Evolutionary conservation across 2,113 vertebrate genomes (phyloP).

Genomic region (Hymenochirus boettgeri): DNA sequence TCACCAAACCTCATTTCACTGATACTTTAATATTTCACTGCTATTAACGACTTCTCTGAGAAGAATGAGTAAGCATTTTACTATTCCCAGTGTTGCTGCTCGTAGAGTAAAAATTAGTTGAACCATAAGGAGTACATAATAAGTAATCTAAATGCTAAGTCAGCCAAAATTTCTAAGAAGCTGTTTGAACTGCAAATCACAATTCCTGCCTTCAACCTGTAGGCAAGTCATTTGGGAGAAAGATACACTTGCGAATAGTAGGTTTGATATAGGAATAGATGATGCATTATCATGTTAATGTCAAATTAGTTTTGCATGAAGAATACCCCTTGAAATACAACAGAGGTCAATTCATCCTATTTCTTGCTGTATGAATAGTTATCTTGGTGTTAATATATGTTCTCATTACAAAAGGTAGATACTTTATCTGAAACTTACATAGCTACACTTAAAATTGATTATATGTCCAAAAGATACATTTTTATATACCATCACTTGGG

Average conservation of each 20-base stretch:
- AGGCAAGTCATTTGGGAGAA: background rate
- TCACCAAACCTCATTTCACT: background rate
- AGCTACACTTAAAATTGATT: conserved; percentile 30
- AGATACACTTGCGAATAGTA: background rate
- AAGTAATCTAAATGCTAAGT: background rate
- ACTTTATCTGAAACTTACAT: conserved; percentile 6
- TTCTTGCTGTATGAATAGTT: background rate
- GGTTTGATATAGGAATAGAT: background rate
- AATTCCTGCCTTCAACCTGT: background rate
- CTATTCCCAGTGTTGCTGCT: background rate
- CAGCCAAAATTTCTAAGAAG: background rate
- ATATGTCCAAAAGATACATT: conserved; percentile 24
- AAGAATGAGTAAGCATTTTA: background rate
- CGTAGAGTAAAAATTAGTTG: background rate
- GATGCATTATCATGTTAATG: background rate
- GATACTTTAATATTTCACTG: too few species aligned
- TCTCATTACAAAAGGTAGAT: conserved; percentile 12
- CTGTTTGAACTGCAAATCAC: background rate
- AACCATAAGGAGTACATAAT: background rate
- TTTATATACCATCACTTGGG: conserved; percentile 21
- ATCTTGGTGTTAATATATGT: background rate
- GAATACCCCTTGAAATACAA: background rate
- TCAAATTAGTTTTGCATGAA: background rate
- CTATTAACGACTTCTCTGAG: background rate
- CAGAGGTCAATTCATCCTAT: conserved; percentile 3